phyloP scores from a whole-genome alignment of 1,140 invertebrate species.

The Bombus cullumanus region DNA sequence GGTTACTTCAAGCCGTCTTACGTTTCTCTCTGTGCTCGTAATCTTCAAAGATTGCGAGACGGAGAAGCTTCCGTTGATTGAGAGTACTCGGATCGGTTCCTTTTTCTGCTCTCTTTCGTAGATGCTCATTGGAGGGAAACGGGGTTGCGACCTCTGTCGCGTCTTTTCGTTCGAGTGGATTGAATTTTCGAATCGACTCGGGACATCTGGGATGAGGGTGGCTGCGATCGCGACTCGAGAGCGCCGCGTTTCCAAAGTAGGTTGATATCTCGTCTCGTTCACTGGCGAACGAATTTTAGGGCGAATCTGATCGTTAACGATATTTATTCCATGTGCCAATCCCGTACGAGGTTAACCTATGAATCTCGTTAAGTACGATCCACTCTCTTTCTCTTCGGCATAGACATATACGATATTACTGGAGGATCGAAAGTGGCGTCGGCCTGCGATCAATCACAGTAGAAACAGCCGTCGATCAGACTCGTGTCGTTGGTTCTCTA shows the following conservation, averaged over 20 bases:
- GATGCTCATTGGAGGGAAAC: not conserved
- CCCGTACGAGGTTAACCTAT: not conserved
- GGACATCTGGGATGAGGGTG: not conserved
- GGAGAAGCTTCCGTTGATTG: slow-evolving; percentile 26
- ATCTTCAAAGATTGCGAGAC: slow-evolving; percentile 32
- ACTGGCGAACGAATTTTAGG: not conserved
- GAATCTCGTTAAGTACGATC: not conserved
- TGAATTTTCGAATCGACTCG: not conserved
- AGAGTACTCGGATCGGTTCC: not conserved
- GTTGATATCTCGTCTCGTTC: not conserved
- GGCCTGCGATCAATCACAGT: not conserved
- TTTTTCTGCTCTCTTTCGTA: not conserved
- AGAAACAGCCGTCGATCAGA: not conserved
- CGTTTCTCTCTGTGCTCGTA: slow-evolving; percentile 1
- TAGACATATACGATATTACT: not conserved
- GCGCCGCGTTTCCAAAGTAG: not conserved
- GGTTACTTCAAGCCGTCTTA: slow-evolving; percentile 15
- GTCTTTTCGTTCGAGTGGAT: not conserved
- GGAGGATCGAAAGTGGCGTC: not conserved
- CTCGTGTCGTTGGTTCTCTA: not conserved
- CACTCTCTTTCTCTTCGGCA: not conserved
- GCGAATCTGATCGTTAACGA: not conserved
- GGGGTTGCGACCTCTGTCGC: not conserved
- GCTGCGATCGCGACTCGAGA: not conserved
- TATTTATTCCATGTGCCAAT: not conserved